These are phyloP conservation scores for Potorous gilbertii DNA, from an alignment of 2,797 vertebrate genomes.

Conservation along the genomic window DNA sequence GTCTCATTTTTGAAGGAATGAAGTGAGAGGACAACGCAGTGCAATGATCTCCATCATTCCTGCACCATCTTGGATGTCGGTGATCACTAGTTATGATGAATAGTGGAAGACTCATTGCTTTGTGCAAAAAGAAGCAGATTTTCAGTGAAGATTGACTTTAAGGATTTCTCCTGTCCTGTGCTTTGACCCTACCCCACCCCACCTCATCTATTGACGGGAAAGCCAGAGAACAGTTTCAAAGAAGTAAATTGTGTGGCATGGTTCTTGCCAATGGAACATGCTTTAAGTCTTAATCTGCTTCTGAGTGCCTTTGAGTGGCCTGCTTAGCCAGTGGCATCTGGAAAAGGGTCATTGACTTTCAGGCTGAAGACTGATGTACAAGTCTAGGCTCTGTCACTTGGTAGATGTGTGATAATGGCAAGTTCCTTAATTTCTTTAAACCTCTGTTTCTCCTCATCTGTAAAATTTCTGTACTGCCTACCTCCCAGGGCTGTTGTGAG, in stretches of 20 bases:
- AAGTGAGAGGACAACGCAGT: constrained; percentile 1
- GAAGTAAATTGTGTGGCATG: background rate
- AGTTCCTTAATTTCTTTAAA: background rate
- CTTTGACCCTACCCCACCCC: background rate
- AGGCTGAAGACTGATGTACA: background rate
- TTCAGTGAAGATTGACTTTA: background rate
- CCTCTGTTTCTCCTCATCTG: background rate
- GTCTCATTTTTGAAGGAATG: background rate
- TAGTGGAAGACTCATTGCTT: background rate
- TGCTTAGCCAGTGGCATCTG: background rate
- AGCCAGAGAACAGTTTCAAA: background rate
- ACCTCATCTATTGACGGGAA: background rate
- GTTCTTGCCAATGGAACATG: background rate
- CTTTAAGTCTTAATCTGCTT: background rate
- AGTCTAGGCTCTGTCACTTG: background rate
- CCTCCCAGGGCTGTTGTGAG: constrained; percentile 1
- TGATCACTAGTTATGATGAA: background rate
- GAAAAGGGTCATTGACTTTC: background rate
- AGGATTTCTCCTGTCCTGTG: background rate
- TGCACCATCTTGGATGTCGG: background rate
- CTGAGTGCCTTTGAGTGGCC: background rate
- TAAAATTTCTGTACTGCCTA: background rate
- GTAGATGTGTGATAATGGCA: background rate
- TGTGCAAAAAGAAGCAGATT: background rate
- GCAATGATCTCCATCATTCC: background rate